Base-by-base conservation (phyloP, 2,888 invertebrate species). In the Melinaea marsaeus region DNA sequence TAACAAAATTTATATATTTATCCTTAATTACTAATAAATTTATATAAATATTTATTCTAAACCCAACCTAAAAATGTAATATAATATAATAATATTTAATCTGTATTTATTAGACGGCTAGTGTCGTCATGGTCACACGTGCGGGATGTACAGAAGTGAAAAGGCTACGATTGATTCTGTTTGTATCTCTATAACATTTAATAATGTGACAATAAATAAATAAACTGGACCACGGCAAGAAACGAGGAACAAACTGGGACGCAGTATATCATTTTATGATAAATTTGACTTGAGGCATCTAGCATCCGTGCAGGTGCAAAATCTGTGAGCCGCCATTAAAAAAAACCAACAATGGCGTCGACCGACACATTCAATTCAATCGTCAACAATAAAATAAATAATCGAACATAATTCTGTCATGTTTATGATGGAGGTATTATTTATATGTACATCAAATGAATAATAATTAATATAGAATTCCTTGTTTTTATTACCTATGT, bases 371-470 rank as follows among this genome's bases (percentile, higher is more conserved):
- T 73, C 86, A 82, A 86, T 86, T 87, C 81, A 87, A 87, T 82
- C 85, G 58, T 60, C 65, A 79, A 83, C 79, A 83, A 81, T 84
- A 83, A 84, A 81, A 84, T 80, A 84, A 84, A 84, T 82, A 81
- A 79, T 77, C 67, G 67, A 67, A 77, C 80, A 78, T 79, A 77
- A 78, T 78, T 79, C 79, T 73, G 74, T 79, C 77, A 73, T 79
- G 79, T 74, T 68, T 63, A 65, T 68, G 57, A 70, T 63, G 22
- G 22, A 22, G 22, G 62, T 62, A 72, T 71, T 66, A 71, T 70
- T 73, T 71, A 69, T 67, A 67, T 63, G 65, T 59, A 64, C 65
- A 64, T 57, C 33, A 63, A 64, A 69, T 72, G 65, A 68, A 68
- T 70, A 70, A 67, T 68, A 70, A 62, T 66, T 60, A 45, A 61